A percentile compares a stretch with the other conserved stretches of the same genome.
Conservation (phyloP, 30 jellyfish, hydroid and myxozoan species). For the Pseudorhiza aurosa region DNA sequence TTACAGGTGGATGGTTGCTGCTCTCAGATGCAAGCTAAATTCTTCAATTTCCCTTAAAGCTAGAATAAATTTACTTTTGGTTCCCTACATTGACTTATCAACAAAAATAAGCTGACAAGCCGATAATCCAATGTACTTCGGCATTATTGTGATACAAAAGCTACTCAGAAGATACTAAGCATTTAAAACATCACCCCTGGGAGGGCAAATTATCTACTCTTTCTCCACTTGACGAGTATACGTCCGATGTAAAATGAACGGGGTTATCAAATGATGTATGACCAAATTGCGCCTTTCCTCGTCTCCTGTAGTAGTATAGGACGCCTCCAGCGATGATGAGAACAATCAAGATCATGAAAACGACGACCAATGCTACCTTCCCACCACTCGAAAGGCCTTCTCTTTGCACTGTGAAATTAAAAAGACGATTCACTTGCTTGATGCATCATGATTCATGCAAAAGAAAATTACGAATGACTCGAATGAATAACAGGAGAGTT, state of each 20-base stretch:
- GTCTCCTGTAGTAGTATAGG: slow-evolving; percentile 51
- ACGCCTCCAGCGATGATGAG: slow-evolving; percentile 64
- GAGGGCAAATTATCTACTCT: slow-evolving; percentile 34
- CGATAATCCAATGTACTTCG: too few species aligned
- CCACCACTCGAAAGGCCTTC: slow-evolving; percentile 88
- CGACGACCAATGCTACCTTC: slow-evolving; percentile 77
- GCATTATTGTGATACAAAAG: too few species aligned
- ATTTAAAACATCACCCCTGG: slow-evolving; percentile 19
- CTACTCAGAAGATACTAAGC: too few species aligned
- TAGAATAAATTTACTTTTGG: too few species aligned
- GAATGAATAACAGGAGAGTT: too few species aligned
- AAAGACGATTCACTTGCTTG: background rate
- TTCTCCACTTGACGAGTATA: slow-evolving; percentile 33
- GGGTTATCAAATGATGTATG: slow-evolving; percentile 83
- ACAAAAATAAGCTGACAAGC: too few species aligned
- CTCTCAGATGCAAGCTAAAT: too few species aligned
- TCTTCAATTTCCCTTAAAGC: too few species aligned
- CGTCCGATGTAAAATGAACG: slow-evolving; percentile 38
- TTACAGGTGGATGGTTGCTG: too few species aligned
- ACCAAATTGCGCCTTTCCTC: slow-evolving; percentile 57
- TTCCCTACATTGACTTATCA: too few species aligned
- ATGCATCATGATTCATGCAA: too few species aligned
- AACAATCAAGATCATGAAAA: slow-evolving; percentile 71
- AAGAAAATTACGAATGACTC: too few species aligned
- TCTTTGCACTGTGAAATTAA: slow-evolving; percentile 13